Evolutionary conservation across 2,888 invertebrate genomes (phyloP), one percentile per base, ranked within the genome.

Genomic region (Amphiduros pacificus): DNA sequence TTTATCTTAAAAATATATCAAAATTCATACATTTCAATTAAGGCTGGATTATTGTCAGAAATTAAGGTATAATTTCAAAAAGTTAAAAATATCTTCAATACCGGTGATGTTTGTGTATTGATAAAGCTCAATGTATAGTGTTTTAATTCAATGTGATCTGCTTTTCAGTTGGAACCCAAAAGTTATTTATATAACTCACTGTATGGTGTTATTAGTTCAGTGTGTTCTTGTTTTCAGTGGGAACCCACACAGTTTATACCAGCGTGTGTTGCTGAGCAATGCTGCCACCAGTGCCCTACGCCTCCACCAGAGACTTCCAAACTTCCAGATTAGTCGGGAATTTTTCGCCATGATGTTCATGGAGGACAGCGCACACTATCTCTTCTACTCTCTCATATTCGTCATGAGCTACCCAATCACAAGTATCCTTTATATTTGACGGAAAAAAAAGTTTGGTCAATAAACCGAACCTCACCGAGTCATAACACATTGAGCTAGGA

Each of bases 281-380:
- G 96, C 95, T 17, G 97, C 97, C 4, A 93, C 93, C 3, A 96
- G 94, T 74, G 96, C 97, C 0, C 86, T 99, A 56, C 87, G 99
- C 62, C 86, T 99, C 71, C 97, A 98, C 84, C 97, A 99, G 83
- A 87, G 98, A 65, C 85, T 98, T 71, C 94, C 95, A 24, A 75
- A 77, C 59, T 90, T 95, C 73, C 87, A 90, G 62, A 85, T 97
- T 60, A 91, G 89, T 32, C 86, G 91, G 66, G 91, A 92, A 81
- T 98, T 95, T 83, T 84, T 97, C 64, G 87, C 88, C 6, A 84
- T 87, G 55, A 85, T 98, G 71, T 82, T 90, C 27, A 64, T 74
- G 20, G 98, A 99, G 83, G 86, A 86, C 72, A 94, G 95, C 74
- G 95, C 93, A 67, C 99, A 99, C 82, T 99, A 99, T 79, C 86